These are phyloP conservation scores for Tillus elongatus DNA, from an alignment of 2,888 invertebrate genomes.

Conservation along the genomic window DNA sequence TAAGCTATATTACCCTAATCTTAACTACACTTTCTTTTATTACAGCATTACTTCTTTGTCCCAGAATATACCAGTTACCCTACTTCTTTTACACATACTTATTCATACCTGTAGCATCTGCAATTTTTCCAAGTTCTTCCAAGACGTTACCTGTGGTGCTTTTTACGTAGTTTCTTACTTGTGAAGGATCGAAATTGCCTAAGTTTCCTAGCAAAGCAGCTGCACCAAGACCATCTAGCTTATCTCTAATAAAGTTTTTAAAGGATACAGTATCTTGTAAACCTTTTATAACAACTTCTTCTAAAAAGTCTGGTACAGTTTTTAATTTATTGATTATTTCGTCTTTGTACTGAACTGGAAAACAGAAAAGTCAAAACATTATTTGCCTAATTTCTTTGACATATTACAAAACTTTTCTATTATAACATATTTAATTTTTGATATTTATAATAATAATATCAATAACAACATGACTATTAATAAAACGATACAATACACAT, in stretches of 20 bases:
- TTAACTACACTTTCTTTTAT: not conserved
- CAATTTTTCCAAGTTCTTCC: slow-evolving; percentile 48
- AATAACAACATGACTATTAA: no score
- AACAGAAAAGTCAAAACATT: slow-evolving; percentile 7
- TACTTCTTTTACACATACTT: no score
- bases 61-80: no score
- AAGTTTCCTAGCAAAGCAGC: no score
- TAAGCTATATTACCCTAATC: not conserved
- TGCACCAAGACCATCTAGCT: slow-evolving; percentile 11
- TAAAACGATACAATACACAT: no score
- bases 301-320: slow-evolving; percentile 39
- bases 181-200: slow-evolving; percentile 24
- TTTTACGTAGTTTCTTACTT: slow-evolving; percentile 36
- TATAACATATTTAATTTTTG: no score
- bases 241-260: not conserved
- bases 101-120: slow-evolving; percentile 49
- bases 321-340: slow-evolving; percentile 39
- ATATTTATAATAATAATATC: no score
- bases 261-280: slow-evolving; percentile 37
- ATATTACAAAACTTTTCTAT: no score
- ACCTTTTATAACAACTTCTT: slow-evolving; percentile 37
- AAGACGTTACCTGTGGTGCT: slow-evolving; percentile 30
- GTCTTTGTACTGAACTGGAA: slow-evolving; percentile 32
- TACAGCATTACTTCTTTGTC: no score
- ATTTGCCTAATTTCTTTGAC: no score